Evolutionary conservation across 2,113 vertebrate species (phyloP).

Genomic region (Neolamprologus sp.): DNA sequence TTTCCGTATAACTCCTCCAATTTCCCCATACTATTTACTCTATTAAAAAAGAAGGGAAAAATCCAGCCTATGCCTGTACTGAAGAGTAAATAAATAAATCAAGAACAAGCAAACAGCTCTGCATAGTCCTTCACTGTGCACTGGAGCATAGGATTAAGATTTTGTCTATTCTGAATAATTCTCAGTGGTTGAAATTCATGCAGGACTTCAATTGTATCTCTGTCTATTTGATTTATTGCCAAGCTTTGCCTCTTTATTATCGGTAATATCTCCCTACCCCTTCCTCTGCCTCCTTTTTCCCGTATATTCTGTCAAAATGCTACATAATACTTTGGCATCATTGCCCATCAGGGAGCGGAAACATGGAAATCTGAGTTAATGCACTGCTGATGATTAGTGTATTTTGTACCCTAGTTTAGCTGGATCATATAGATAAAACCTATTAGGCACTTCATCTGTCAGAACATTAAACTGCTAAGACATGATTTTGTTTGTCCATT

Average conservation of each 20-base stretch:
- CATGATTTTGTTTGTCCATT: neutral
- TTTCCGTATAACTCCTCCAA: slow-evolving; percentile 22
- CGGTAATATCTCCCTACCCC: neutral
- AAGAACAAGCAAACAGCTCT: slow-evolving; percentile 13
- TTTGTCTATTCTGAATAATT: slow-evolving; percentile 61
- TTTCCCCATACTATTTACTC: slow-evolving; percentile 20
- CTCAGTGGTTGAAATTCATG: slow-evolving; percentile 45
- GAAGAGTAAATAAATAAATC: slow-evolving; percentile 43
- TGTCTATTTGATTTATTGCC: slow-evolving; percentile 70
- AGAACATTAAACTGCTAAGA: neutral
- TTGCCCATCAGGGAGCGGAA: neutral
- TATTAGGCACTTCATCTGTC: neutral
- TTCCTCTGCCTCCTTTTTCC: neutral
- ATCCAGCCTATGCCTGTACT: neutral
- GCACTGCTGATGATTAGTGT: neutral
- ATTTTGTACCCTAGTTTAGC: neutral
- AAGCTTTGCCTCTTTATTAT: slow-evolving; percentile 43
- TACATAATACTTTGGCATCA: slow-evolving; percentile 13
- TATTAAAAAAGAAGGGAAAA: neutral
- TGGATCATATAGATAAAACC: neutral
- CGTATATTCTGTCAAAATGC: slow-evolving; percentile 1
- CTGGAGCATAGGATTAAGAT: slow-evolving; percentile 53
- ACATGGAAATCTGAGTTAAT: neutral
- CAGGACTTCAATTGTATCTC: slow-evolving; percentile 65
- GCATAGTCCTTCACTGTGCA: neutral